Evolutionary conservation across 2,113 vertebrate genomes (phyloP), one percentile per base, ranked within the genome.

Genomic region (Aldabrachelys gigantea): DNA sequence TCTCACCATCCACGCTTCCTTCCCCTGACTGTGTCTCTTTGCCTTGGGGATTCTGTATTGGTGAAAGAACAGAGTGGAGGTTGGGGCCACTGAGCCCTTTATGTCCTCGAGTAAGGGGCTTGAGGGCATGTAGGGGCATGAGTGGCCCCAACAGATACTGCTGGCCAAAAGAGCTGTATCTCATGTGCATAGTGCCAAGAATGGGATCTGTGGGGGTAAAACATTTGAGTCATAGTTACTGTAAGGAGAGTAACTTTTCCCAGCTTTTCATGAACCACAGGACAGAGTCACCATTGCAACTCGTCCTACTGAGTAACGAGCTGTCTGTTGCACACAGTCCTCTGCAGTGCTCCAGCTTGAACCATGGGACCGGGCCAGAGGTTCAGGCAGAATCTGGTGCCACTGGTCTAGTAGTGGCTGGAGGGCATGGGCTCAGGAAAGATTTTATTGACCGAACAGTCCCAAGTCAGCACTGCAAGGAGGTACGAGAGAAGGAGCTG

Each of bases 391-490:
- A 62, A 41, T 84, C 69, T 52, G 47, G 22, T 50, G 56, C 57
- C 19, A 1, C 1, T 1, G 8, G 31, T 3, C 75, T 54, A 4
- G 31, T 19, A 5, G 0, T 0, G 0, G 35, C 21, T 76, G 41
- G 72, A 44, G 38, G 41, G 22, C 10, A 25, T 22, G 41, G 38
- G 21, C 72, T 44, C 38, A 75, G 89, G 83, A 69, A 31, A 85
- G 44, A 82, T 80, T 24, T 19, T 49, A 80, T 6, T 53, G 75
- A 92, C 80, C 2, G 22, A 44, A 44, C 22, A 25, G 41, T 44
- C 41, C 41, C 5, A 24, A 44, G 72, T 10, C 72, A 44, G 22
- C 72, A 10, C 41, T 75, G 19, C n/a, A 75, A 38, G 10, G 21
- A 24, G 69, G 62, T 31, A 31, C 2, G 4, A 41, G 69, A 41